phyloP scores from a whole-genome alignment of 2,888 invertebrate species.

The Leptogaster cylindrica region DNA sequence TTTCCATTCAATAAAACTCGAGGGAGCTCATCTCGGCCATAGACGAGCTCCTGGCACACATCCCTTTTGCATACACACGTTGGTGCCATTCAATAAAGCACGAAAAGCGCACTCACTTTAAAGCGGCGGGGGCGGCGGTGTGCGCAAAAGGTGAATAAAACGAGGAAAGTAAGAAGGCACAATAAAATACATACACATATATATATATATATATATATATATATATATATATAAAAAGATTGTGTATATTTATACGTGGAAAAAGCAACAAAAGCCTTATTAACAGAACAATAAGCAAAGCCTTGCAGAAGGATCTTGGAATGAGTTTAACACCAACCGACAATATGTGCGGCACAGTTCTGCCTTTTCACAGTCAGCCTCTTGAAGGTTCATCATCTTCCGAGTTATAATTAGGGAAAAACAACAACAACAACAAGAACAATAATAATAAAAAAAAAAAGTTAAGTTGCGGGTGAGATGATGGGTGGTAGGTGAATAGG shows the following conservation, averaged over 20 bases:
- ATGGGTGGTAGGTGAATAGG: no score
- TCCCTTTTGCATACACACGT: conserved; percentile 17
- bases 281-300: conserved; percentile 21
- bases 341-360: conserved; percentile 24
- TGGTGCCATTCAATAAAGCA: conserved; percentile 29
- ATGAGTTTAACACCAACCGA: conserved; percentile 25
- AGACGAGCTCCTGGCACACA: neutral
- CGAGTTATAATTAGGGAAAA: conserved; percentile 15
- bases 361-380: conserved; percentile 34
- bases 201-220: no score
- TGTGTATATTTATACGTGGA: no score
- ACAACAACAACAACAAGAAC: neutral
- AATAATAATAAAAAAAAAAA: neutral
- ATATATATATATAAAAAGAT: no score
- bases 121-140: neutral
- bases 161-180: conserved; percentile 17
- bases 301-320: conserved; percentile 25
- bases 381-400: conserved; percentile 34
- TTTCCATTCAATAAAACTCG: conserved; percentile 29
- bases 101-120: conserved; percentile 29
- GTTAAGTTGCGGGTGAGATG: neutral
- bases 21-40: neutral
- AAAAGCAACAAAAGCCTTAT: conserved; percentile 20
- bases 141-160: conserved; percentile 9
- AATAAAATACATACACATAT: no score